Evolutionary conservation across 2,888 invertebrate genomes (phyloP).

Genomic region (Leucoptera coffeella): DNA sequence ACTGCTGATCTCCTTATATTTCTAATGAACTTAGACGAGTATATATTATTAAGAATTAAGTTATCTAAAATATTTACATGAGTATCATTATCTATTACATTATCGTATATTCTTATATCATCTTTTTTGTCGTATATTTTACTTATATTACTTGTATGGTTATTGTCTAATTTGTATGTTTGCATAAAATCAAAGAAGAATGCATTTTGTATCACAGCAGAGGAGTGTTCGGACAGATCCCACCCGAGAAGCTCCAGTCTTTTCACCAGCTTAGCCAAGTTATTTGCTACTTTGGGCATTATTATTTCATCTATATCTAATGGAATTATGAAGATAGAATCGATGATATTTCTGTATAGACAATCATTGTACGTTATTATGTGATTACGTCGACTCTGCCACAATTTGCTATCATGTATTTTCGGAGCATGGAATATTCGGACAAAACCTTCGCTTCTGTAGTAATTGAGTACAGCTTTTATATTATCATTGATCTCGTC

Average conservation of each 20-base stretch:
- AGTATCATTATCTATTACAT: slow-evolving; percentile 15
- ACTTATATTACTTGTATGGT: slow-evolving; percentile 13
- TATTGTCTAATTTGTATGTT: slow-evolving; percentile 12
- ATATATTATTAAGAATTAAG: slow-evolving; percentile 11
- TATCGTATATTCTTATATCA: slow-evolving; percentile 27
- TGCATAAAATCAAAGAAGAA: slow-evolving; percentile 60
- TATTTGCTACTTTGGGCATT: slow-evolving; percentile 54
- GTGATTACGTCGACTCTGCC: slow-evolving; percentile 66
- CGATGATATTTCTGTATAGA: slow-evolving; percentile 62
- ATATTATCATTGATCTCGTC: slow-evolving; percentile 52
- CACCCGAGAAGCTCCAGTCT: slow-evolving; percentile 33
- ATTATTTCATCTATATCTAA: slow-evolving; percentile 71
- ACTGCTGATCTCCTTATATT: slow-evolving; percentile 49
- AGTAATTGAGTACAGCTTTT: slow-evolving; percentile 48
- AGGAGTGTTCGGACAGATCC: slow-evolving; percentile 44
- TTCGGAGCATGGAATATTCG: slow-evolving; percentile 47
- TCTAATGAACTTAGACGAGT: slow-evolving; percentile 32
- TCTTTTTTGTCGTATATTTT: slow-evolving; percentile 33
- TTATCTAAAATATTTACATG: background rate
- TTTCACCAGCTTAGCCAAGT: slow-evolving; percentile 52
- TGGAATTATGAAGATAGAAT: slow-evolving; percentile 60
- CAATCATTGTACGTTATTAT: slow-evolving; percentile 74
- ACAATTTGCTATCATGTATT: slow-evolving; percentile 42
- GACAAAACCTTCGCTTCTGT: slow-evolving; percentile 39
- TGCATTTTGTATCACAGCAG: slow-evolving; percentile 60